Conservation (phyloP, 2,113 vertebrate genomes). For the Chaenogobius annularis region DNA sequence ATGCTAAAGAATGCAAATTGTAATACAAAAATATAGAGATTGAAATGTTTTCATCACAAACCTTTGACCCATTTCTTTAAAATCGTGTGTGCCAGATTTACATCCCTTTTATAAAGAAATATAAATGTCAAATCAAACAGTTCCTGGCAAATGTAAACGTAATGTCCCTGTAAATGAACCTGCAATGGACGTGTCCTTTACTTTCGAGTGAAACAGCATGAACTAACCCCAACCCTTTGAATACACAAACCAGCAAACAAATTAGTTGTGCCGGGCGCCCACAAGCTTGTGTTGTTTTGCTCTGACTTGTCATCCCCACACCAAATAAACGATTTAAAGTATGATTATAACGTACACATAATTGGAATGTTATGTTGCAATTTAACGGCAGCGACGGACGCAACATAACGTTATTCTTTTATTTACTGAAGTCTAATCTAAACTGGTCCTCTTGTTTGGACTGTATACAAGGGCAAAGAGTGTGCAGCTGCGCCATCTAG, state of each 20-base stretch:
- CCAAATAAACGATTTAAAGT: neutral
- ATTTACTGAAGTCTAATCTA: neutral
- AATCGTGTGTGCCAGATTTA: neutral
- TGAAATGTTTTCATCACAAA: too few species aligned
- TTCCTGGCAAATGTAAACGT: neutral
- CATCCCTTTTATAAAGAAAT: neutral
- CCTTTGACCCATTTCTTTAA: too few species aligned
- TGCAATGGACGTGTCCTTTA: neutral
- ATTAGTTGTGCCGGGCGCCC: neutral
- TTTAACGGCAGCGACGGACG: neutral
- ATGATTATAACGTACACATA: neutral
- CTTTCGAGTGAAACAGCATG: neutral
- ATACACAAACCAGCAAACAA: constrained; percentile 6
- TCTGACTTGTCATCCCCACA: neutral
- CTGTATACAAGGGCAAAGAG: neutral
- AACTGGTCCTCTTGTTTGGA: neutral
- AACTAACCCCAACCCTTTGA: neutral
- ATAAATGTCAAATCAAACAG: neutral
- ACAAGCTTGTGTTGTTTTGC: neutral
- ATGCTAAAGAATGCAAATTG: too few species aligned
- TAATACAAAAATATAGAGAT: too few species aligned
- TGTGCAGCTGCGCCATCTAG: constrained; percentile 58
- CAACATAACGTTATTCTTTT: neutral
- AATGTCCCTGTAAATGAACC: neutral
- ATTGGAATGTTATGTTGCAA: neutral